These are phyloP conservation scores for Erpobdella octoculata DNA, from an alignment of 2,888 invertebrate genomes.

Conservation along the genomic window DNA sequence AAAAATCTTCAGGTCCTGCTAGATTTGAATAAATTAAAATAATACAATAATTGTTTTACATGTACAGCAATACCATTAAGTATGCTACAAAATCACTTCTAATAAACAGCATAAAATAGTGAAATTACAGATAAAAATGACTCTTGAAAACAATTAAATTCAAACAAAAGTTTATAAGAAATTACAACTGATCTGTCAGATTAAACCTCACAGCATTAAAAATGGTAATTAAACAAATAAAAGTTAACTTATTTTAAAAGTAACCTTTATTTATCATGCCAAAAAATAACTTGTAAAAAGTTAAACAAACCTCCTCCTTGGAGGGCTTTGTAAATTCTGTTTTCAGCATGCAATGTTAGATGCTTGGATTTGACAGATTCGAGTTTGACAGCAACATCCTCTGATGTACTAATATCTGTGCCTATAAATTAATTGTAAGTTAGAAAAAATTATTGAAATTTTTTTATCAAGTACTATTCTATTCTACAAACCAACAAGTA, in stretches of 20 bases:
- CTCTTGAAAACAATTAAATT: background rate
- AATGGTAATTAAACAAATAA: no score
- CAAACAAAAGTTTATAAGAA: no score
- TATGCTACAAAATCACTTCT: no score
- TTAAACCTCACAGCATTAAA: no score
- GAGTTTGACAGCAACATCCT: constrained; percentile 98
- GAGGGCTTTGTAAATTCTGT: constrained; percentile 97
- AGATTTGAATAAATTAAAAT: no score
- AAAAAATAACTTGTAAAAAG: background rate
- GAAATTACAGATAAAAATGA: background rate
- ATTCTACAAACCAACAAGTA: no score
- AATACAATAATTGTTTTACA: no score
- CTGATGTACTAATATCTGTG: constrained; percentile 55
- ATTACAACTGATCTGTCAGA: no score
- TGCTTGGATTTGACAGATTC: constrained; percentile 99
- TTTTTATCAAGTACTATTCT: background rate
- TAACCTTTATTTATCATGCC: background rate
- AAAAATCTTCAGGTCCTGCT: no score
- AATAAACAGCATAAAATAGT: background rate
- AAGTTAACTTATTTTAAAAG: background rate
- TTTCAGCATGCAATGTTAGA: constrained; percentile 97
- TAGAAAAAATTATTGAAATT: background rate
- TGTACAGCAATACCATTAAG: no score
- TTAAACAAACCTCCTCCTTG: constrained; percentile 73
- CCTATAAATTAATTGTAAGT: constrained; percentile 42